Evolutionary conservation across 2,113 vertebrate species (phyloP).

Genomic region (Neolamprologus devosi): DNA sequence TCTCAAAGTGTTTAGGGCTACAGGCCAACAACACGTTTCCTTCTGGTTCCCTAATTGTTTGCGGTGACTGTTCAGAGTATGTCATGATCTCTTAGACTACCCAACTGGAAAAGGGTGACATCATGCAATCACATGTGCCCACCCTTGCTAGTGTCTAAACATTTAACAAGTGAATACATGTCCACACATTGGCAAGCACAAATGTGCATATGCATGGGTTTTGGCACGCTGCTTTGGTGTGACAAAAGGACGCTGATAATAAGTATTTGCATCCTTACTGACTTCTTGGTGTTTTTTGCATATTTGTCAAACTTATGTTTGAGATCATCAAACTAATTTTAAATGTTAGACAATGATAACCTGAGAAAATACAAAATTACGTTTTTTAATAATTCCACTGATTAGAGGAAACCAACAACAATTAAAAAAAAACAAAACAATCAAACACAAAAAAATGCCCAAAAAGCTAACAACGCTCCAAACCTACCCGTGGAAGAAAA

Average conservation of each 20-base stretch:
- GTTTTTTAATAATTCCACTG: neutral
- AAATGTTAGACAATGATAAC: neutral
- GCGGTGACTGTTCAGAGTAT: neutral
- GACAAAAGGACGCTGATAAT: neutral
- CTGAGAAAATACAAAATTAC: neutral
- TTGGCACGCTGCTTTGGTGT: neutral
- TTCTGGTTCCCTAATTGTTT: neutral
- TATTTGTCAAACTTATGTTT: neutral
- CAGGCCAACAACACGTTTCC: neutral
- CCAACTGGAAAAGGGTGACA: constrained; percentile 40
- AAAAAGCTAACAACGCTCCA: neutral
- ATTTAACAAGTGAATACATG: neutral
- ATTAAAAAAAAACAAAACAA: fast-evolving
- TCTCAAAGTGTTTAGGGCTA: neutral
- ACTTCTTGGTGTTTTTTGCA: neutral
- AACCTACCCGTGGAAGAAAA: neutral
- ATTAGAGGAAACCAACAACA: neutral
- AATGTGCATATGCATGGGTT: neutral
- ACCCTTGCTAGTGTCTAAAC: neutral
- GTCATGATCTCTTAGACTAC: constrained; percentile 41
- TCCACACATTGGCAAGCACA: neutral
- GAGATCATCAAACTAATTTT: neutral
- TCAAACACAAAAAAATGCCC: neutral
- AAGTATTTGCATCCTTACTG: neutral
- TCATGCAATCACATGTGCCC: constrained; percentile 9